Base-by-base conservation (phyloP, 2,888 invertebrate genomes). In the Taphrorychus bicolor region DNA sequence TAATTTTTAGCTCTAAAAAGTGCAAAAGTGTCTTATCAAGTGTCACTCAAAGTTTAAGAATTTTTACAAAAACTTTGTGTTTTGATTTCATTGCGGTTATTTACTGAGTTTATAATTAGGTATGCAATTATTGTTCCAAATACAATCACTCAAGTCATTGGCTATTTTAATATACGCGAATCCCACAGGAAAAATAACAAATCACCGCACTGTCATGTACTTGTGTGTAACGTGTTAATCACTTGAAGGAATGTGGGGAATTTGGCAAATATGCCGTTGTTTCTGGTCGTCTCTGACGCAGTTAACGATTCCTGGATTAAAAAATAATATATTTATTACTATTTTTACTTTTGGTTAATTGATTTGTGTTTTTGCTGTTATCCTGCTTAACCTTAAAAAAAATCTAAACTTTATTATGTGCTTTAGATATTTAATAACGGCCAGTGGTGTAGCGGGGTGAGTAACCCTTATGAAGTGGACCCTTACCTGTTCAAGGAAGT, bases 191-290 rank as follows among this genome's bases (percentile, higher is more conserved):
- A 54, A 51, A 57, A 57, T 41, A 62, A 56, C 56, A 32, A 56
- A 56, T 56, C 56, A 24, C 56, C 19, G 22, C n/a, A 9, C 19
- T 62, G 62, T 62, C 56, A 32, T 48, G 48, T 62, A 24, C 24
- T 18, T 62, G 32, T 32, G 40, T 56, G 18, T 18, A 62, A 62
- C 14, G 48, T 62, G 48, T 62, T 56, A 62, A 56, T 62, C 56
- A 62, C 5, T 18, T 17, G 62, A 56, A 54, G 54, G 40, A 62
- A 42, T 24, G 42, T 23, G 1, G 14, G 19, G 41, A 56, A 48
- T 62, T 56, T 62, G 62, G 56, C 62, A 56, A 57, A 57, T 57
- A 41, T 56, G 42, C 40, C 18, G 24, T 42, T 62, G 17, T 54
- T 3, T 22, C 22, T 22, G 16, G 32, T 9, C 11, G 17, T 17